A percentile compares a stretch with the other conserved stretches of the same genome.
Conservation (phyloP, 1,140 invertebrate genomes). For the Drosophila tani region DNA sequence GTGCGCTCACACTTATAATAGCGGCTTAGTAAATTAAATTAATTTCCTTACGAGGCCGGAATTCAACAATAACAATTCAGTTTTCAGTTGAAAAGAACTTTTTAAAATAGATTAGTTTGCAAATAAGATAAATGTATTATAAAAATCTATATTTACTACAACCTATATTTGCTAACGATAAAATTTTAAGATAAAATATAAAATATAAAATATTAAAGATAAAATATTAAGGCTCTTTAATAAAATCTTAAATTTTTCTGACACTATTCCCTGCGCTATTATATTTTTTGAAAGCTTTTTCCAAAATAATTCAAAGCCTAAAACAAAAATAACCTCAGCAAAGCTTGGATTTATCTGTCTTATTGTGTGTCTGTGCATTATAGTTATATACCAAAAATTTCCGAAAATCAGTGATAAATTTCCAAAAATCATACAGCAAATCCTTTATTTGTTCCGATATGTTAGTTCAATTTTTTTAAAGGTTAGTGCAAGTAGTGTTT, state of each 20-base stretch:
- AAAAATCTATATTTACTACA: no score
- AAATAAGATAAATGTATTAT: background rate
- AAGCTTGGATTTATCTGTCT: conserved; percentile 1
- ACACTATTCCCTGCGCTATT: no score
- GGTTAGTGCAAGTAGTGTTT: conserved; percentile 29
- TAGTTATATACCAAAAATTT: background rate
- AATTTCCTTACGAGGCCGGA: background rate
- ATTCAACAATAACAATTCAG: background rate
- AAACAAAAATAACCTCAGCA: no score
- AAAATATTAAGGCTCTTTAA: no score
- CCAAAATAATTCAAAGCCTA: background rate
- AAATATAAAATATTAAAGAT: no score
- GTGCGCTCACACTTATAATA: no score
- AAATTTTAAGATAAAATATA: no score
- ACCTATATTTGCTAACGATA: no score
- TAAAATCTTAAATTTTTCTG: no score
- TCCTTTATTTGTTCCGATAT: conserved; percentile 35
- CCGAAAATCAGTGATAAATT: background rate
- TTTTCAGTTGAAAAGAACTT: background rate
- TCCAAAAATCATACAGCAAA: no score
- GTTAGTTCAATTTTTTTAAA: conserved; percentile 11
- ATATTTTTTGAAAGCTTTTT: no score
- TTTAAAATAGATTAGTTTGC: background rate
- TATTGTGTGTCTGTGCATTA: background rate
- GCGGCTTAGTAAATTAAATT: conserved; percentile 4